Conservation (phyloP, 2,888 invertebrate genomes). For the Standfussiana lucernea region DNA sequence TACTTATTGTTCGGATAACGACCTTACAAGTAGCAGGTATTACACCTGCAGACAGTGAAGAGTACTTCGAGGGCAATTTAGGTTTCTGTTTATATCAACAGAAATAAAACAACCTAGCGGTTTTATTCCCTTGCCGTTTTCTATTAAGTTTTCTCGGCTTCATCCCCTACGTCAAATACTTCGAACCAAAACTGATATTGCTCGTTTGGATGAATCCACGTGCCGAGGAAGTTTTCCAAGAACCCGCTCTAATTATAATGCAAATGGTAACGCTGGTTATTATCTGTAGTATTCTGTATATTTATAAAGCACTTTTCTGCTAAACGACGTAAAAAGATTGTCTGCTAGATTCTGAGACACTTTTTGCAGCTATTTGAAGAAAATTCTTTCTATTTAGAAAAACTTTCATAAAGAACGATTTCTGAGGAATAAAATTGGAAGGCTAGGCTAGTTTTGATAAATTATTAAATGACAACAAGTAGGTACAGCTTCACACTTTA, state of each 20-base stretch:
- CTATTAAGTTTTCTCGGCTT: not conserved
- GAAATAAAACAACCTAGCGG: not conserved
- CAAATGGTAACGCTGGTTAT: constrained; percentile 26
- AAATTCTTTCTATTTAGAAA: constrained; percentile 6
- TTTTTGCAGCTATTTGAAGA: constrained; percentile 22
- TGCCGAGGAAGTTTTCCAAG: constrained; percentile 33
- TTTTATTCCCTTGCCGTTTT: not conserved
- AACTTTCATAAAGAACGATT: not conserved
- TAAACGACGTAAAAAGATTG: constrained; percentile 52
- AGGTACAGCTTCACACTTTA: constrained; percentile 17
- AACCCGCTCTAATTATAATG: constrained; percentile 28
- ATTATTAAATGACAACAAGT: constrained; percentile 22
- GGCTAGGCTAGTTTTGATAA: not conserved
- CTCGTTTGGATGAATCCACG: constrained; percentile 6
- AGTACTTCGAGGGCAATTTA: not conserved
- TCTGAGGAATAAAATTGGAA: not conserved
- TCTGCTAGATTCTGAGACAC: constrained; percentile 11
- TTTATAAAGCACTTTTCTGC: constrained; percentile 37
- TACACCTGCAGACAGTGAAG: not conserved
- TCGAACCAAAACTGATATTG: not conserved
- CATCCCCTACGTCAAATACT: not conserved
- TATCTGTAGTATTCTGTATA: constrained; percentile 33
- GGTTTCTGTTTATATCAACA: not conserved
- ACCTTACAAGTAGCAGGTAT: constrained; percentile 10
- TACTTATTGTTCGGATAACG: constrained; percentile 36